Percentiles rank a stretch among this genome's conserved stretches.
Conservation (phyloP, 2,113 vertebrate species). For the Paradoxurus hermaphroditus region DNA sequence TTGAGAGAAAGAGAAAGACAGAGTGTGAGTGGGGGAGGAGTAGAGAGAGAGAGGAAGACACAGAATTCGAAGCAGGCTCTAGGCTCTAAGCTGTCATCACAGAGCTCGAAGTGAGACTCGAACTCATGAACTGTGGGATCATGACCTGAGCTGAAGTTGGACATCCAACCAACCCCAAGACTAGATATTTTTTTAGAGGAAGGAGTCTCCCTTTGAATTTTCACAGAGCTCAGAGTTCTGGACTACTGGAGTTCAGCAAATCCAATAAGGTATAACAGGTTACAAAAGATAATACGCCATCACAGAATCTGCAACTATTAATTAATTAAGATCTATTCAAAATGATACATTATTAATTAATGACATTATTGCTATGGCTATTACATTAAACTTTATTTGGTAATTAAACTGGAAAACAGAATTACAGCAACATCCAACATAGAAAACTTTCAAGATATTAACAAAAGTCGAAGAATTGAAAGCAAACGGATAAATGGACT, state of each 20-base stretch:
- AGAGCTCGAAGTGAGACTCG: too few relatives aligned
- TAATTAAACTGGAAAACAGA: slow-evolving; percentile 6
- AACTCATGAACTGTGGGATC: too few relatives aligned
- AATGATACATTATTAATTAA: not conserved
- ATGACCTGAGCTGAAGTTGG: too few relatives aligned
- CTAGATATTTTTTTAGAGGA: not conserved
- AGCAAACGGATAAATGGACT: not conserved
- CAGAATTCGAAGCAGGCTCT: too few relatives aligned
- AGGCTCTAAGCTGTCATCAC: too few relatives aligned
- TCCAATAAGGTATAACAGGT: not conserved
- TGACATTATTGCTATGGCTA: not conserved
- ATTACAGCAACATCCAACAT: not conserved
- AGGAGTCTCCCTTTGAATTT: not conserved
- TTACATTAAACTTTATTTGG: slow-evolving; percentile 4
- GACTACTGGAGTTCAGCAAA: not conserved
- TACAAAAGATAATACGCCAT: not conserved
- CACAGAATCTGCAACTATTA: slow-evolving; percentile 23
- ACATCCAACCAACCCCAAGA: too few relatives aligned
- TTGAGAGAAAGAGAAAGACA: too few relatives aligned
- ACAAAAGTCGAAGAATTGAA: not conserved
- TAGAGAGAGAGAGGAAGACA: too few relatives aligned
- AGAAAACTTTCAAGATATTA: not conserved
- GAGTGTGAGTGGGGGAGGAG: too few relatives aligned
- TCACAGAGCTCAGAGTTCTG: not conserved
- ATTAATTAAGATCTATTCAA: not conserved